These are phyloP conservation scores for Pangasianodon hypophthalmus DNA, from an alignment of 2,113 vertebrate genomes.

Conservation along the genomic window DNA sequence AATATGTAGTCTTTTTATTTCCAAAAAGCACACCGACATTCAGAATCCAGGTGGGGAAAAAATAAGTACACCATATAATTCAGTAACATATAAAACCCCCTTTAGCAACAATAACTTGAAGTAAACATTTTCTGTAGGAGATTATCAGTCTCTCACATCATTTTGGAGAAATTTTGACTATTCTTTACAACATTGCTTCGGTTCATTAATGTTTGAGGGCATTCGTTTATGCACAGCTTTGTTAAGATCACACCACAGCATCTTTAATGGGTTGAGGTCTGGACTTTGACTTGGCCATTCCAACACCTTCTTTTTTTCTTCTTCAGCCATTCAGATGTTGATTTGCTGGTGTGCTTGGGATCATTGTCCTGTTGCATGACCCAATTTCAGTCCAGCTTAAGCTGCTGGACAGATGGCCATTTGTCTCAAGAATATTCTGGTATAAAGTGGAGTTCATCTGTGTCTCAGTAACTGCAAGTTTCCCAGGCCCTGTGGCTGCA, in stretches of 20 bases:
- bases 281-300: neutral
- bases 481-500: neutral
- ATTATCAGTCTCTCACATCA: neutral
- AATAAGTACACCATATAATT: neutral
- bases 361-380: neutral
- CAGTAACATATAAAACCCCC: neutral
- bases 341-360: neutral
- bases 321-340: neutral
- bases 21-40: neutral
- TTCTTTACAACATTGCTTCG: neutral
- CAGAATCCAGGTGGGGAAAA: neutral
- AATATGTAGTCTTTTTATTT: neutral
- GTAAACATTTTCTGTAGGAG: neutral
- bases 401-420: neutral
- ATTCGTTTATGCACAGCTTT: neutral
- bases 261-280: neutral
- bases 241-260: neutral
- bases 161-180: neutral
- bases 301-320: neutral
- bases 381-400: neutral
- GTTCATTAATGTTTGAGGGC: neutral
- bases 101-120: neutral
- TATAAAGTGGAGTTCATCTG: neutral
- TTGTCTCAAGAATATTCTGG: neutral
- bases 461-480: neutral